Evolutionary conservation across 1,140 invertebrate species (phyloP), one percentile per base, ranked within the genome.

Genomic region (Ceratitis capitata): DNA sequence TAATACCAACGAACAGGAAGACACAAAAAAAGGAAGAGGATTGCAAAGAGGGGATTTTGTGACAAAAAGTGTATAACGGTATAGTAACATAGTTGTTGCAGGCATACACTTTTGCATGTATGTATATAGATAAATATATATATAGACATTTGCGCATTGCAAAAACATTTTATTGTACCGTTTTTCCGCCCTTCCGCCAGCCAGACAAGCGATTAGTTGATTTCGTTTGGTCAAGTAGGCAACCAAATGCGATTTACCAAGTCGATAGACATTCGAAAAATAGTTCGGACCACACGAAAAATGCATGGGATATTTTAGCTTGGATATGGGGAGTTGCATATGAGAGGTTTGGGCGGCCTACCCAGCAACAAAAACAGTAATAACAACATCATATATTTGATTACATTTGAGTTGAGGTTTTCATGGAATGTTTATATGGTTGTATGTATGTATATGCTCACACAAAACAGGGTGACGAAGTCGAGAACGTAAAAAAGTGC

Each of bases 81-180:
- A 2, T 58, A 7, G 2, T 58, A n/a, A 26, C 19, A 58, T 23
- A 23, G 7, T 23, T 23, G 5, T 4, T 47, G 26, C 23, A 29
- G 12, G 26, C 10, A 64, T 29, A 26, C 16, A 32, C 23, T 29
- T 29, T 12, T 49, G 47, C 51, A 53, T 53, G n/a, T 12, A 53
- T 10, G 14, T 53, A 19, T 53, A 19, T 53, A 53, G 3, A 53
- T 3, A 19, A 53, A 53, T 19, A 53, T 19, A 53, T 12, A 53
- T 19, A 16, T 53, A 53, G 14, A 9, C 32, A 86, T 82, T 85
- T 86, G 87, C 88, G 82, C 85, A 88, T 64, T 89, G 88, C 89
- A 88, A 87, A 90, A 89, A 39, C 69, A n/a, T 78, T 78, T 78
- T 45, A 69, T 32, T 78, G 69, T 78, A 45, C 69, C 69, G 69